Conservation (phyloP, 2,113 vertebrate species). For the Cyprinodon tularosa region DNA sequence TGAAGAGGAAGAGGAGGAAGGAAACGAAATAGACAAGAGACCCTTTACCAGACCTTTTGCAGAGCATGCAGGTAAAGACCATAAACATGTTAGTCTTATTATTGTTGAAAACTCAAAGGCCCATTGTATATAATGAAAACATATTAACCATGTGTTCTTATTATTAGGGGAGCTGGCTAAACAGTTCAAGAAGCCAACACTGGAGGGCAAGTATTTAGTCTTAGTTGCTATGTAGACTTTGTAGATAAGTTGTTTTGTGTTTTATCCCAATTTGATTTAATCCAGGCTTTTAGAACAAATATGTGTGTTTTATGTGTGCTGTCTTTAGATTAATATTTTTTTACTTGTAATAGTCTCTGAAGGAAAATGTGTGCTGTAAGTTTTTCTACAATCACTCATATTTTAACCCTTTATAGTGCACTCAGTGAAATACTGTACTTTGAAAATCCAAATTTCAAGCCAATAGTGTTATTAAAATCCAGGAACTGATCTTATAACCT, state of each 20-base stretch:
- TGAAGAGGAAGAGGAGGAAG: conserved; percentile 79
- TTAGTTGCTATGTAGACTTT: conserved; percentile 15
- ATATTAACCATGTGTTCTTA: conserved; percentile 26
- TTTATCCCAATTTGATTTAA: neutral
- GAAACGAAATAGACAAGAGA: conserved; percentile 78
- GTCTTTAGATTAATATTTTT: neutral
- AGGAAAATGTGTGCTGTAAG: too few species aligned
- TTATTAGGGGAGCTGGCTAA: conserved; percentile 51
- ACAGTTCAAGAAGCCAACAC: conserved; percentile 35
- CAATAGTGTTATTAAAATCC: too few species aligned
- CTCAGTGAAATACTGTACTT: too few species aligned
- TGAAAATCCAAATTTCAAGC: too few species aligned
- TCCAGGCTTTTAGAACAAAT: conserved; percentile 9
- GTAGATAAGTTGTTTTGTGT: neutral
- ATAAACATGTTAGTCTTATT: too few species aligned
- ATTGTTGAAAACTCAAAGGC: neutral
- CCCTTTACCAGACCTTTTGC: conserved; percentile 79
- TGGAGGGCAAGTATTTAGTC: conserved; percentile 71
- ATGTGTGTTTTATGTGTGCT: neutral
- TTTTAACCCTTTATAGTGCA: too few species aligned
- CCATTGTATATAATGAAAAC: neutral
- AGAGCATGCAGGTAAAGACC: conserved; percentile 39
- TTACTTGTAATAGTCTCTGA: too few species aligned
- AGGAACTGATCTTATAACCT: too few species aligned
- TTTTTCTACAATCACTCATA: too few species aligned